Conservation (phyloP, 1,140 invertebrate genomes). For the Phortica variegata region DNA sequence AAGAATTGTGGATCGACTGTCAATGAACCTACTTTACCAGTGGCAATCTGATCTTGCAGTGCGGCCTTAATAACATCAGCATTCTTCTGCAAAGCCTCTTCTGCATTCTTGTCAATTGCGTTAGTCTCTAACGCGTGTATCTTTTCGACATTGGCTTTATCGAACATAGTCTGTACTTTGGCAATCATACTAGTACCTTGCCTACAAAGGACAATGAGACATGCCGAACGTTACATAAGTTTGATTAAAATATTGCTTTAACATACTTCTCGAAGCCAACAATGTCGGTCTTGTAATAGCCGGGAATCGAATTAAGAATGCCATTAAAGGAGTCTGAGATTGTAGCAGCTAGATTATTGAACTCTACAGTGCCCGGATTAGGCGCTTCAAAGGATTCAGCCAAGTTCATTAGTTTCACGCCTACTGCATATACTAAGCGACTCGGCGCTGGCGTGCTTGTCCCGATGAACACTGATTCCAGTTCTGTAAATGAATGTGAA, state of each 20-base stretch:
- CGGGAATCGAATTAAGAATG: constrained; percentile 67
- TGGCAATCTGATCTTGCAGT: constrained; percentile 68
- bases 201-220: constrained; percentile 42
- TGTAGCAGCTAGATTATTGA: constrained; percentile 69
- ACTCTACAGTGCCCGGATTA: constrained; percentile 68
- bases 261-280: constrained; percentile 73
- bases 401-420: constrained; percentile 73
- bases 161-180: constrained; percentile 67
- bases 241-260: constrained; percentile 6
- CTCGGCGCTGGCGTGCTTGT: constrained; percentile 66
- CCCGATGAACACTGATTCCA: constrained; percentile 60
- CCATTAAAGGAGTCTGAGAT: constrained; percentile 68
- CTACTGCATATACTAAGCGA: constrained; percentile 68
- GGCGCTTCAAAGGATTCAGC: constrained; percentile 76
- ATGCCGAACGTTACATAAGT: not conserved
- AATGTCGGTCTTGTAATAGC: constrained; percentile 70
- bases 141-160: constrained; percentile 65
- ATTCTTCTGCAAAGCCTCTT: constrained; percentile 50
- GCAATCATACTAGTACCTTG: constrained; percentile 64
- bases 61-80: constrained; percentile 61
- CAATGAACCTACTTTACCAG: constrained; percentile 73
- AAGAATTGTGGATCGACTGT: constrained; percentile 76
- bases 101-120: constrained; percentile 46
- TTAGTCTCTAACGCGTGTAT: constrained; percentile 57
- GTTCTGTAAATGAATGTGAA: constrained; percentile 20